Evolutionary conservation across 1,140 invertebrate species (phyloP).

Genomic region (Choristoneura fumiferana): DNA sequence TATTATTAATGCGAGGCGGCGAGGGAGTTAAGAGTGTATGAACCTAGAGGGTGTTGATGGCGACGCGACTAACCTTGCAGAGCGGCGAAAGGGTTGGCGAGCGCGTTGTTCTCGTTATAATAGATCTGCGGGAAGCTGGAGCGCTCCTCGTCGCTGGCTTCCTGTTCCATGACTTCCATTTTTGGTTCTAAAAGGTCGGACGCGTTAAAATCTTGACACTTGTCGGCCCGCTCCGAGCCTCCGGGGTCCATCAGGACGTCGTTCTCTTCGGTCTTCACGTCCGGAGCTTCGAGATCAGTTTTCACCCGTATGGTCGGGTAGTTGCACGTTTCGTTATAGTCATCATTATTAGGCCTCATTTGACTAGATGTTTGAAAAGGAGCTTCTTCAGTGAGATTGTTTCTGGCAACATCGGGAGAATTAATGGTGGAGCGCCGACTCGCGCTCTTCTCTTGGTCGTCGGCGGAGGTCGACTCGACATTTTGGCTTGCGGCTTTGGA

Average conservation of each 20-base stretch:
- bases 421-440: conserved; percentile 67
- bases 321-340: conserved; percentile 71
- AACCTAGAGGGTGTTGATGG: too few species aligned
- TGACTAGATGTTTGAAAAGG: conserved; percentile 77
- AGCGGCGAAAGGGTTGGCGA: conserved; percentile 69
- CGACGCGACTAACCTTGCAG: conserved; percentile 52
- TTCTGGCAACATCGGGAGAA: conserved; percentile 77
- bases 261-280: conserved; percentile 71
- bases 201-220: conserved; percentile 65
- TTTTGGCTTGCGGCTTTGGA: conserved; percentile 79
- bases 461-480: conserved; percentile 67
- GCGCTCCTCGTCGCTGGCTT: conserved; percentile 70
- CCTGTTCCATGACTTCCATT: conserved; percentile 75
- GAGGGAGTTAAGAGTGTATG: too few species aligned
- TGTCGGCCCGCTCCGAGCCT: conserved; percentile 58
- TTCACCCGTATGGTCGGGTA: conserved; percentile 72
- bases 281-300: conserved; percentile 75
- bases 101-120: conserved; percentile 64
- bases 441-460: conserved; percentile 69
- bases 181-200: conserved; percentile 71
- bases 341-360: conserved; percentile 76
- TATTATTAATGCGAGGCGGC: too few species aligned
- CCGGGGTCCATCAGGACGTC: conserved; percentile 70
- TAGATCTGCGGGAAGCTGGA: conserved; percentile 63
- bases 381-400: conserved; percentile 76